phyloP scores from a whole-genome alignment of 2,113 vertebrate genomes.

The Pteronura brasiliensis region DNA sequence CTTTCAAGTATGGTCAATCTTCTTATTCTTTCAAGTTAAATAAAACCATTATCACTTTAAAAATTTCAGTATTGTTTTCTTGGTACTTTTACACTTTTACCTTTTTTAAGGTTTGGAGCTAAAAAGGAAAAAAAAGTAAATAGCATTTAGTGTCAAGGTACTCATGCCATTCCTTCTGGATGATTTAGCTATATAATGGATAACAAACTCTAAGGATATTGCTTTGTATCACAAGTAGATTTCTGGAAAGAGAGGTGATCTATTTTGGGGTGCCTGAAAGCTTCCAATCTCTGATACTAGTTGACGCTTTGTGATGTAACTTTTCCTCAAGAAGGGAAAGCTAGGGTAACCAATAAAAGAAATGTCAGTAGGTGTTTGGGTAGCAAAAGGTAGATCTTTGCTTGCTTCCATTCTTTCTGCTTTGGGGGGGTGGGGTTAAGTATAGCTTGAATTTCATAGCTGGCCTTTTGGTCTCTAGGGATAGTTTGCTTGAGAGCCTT shows the following conservation, averaged over 20 bases:
- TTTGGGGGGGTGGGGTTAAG: neutral
- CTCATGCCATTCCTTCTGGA: neutral
- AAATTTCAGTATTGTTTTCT: neutral
- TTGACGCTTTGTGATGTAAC: neutral
- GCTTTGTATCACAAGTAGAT: neutral
- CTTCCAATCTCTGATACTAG: neutral
- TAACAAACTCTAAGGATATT: neutral
- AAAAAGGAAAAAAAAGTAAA: neutral
- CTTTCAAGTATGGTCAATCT: neutral
- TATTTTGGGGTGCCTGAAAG: neutral
- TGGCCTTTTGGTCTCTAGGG: neutral
- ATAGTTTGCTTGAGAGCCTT: neutral
- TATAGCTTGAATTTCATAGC: neutral
- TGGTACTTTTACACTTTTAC: neutral
- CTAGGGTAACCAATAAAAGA: neutral
- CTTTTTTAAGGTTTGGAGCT: neutral
- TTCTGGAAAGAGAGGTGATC: neutral
- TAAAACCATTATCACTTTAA: neutral
- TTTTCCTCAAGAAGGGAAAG: neutral
- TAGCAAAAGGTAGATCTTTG: neutral
- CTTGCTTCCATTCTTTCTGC: neutral
- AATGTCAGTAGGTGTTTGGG: neutral
- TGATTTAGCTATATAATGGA: neutral
- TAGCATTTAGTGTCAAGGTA: neutral
- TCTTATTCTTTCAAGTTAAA: neutral